phyloP scores from a whole-genome alignment of 2,113 vertebrate species.

The Glaucomys volans region DNA sequence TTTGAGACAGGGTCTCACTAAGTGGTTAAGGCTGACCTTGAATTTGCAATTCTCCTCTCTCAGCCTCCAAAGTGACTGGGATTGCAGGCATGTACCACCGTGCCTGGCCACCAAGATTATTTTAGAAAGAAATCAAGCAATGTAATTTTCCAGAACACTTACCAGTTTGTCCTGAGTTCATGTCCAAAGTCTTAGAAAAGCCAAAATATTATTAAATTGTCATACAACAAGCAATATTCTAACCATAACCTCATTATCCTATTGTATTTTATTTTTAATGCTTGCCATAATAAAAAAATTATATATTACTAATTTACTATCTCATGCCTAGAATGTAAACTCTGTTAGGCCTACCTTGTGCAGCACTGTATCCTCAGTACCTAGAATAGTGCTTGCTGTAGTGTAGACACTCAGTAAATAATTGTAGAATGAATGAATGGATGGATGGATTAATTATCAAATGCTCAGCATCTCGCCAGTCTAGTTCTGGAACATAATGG shows the following conservation, averaged over 20 bases:
- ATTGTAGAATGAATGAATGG: not conserved
- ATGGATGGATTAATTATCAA: not conserved
- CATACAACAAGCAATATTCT: not conserved
- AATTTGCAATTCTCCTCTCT: too few relatives aligned
- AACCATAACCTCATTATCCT: slow-evolving; percentile 11
- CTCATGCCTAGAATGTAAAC: slow-evolving; percentile 27
- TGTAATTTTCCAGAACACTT: not conserved
- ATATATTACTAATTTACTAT: not conserved
- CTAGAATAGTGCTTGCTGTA: not conserved
- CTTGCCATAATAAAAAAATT: slow-evolving; percentile 10
- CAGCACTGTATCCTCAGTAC: not conserved
- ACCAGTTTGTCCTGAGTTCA: not conserved
- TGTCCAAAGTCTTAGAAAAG: slow-evolving; percentile 35
- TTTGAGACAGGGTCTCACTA: too few relatives aligned
- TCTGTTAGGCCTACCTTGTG: not conserved
- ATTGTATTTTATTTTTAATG: slow-evolving; percentile 45
- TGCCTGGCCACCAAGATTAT: not conserved
- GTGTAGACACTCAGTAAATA: not conserved
- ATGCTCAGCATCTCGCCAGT: not conserved
- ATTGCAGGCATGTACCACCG: too few relatives aligned
- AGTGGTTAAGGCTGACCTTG: too few relatives aligned
- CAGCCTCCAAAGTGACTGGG: too few relatives aligned
- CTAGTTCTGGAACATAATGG: not conserved
- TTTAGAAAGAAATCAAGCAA: not conserved
- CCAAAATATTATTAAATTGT: slow-evolving; percentile 40